Conservation (phyloP, 2,888 invertebrate species). For the Andrena fulva region DNA sequence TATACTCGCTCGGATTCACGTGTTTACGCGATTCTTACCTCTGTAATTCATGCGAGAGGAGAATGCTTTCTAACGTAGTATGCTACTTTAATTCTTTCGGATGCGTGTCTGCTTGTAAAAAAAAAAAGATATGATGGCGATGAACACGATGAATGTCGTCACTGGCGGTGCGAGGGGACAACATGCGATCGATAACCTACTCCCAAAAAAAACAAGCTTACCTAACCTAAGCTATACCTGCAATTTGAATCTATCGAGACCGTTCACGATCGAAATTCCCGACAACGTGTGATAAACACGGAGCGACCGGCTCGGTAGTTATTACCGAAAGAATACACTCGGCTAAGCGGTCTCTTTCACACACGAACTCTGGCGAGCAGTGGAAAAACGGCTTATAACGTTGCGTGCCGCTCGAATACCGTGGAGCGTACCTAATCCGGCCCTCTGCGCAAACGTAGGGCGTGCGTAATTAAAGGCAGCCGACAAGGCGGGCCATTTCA, state of each 20-base stretch:
- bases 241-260: conserved; percentile 24
- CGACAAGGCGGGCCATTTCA: conserved; percentile 22
- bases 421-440: neutral
- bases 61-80: conserved; percentile 16
- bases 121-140: conserved; percentile 40
- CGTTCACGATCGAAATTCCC: neutral
- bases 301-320: neutral
- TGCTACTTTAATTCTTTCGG: conserved; percentile 8
- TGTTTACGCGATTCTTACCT: conserved; percentile 25
- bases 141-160: conserved; percentile 61
- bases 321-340: neutral
- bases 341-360: neutral
- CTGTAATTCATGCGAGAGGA: neutral
- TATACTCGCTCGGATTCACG: neutral
- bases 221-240: conserved; percentile 56
- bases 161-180: conserved; percentile 55
- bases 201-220: conserved; percentile 62
- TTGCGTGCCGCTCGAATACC: conserved; percentile 3
- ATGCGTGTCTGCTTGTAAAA: conserved; percentile 30
- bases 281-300: neutral
- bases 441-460: conserved; percentile 29
- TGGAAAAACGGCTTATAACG: conserved; percentile 20
- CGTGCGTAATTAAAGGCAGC: neutral
- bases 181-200: conserved; percentile 74
- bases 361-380: conserved; percentile 10